Conservation (phyloP, 2,888 invertebrate genomes). For the Thumatha senex region DNA sequence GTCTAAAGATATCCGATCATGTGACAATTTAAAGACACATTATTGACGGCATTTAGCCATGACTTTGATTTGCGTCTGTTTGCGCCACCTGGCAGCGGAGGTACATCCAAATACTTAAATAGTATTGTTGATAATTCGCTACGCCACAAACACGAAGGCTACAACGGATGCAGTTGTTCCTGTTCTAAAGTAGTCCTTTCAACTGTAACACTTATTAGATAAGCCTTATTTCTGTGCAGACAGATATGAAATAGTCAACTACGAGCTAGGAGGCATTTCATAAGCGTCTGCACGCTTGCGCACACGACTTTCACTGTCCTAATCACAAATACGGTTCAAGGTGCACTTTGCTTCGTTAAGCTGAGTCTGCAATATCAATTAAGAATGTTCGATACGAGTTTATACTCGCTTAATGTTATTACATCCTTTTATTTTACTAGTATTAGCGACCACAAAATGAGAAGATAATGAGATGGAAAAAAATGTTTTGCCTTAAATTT, state of each 20-base stretch:
- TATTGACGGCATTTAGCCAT: too few relatives aligned
- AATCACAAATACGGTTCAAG: slow-evolving; percentile 41
- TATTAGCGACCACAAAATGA: too few relatives aligned
- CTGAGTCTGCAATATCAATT: slow-evolving; percentile 16
- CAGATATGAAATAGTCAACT: neutral
- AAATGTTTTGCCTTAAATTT: too few relatives aligned
- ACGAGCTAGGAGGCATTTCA: slow-evolving; percentile 1
- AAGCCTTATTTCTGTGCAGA: neutral
- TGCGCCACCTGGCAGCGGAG: too few relatives aligned
- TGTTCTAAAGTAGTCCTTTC: too few relatives aligned
- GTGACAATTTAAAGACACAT: too few relatives aligned
- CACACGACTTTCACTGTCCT: slow-evolving; percentile 37
- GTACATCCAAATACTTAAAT: neutral
- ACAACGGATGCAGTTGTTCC: too few relatives aligned
- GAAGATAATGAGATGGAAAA: too few relatives aligned
- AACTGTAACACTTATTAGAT: neutral
- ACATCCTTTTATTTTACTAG: slow-evolving; percentile 6
- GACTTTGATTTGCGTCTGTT: too few relatives aligned
- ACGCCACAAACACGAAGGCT: too few relatives aligned
- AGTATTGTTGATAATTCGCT: too few relatives aligned
- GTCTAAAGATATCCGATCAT: too few relatives aligned
- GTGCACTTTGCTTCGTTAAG: slow-evolving; percentile 30
- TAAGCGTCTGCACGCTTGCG: slow-evolving; percentile 6
- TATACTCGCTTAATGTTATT: slow-evolving; percentile 27
- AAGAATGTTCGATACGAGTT: slow-evolving; percentile 26